These are phyloP conservation scores for Gastrophysa polygoni DNA, from an alignment of 2,888 invertebrate species.

Conservation along the genomic window DNA sequence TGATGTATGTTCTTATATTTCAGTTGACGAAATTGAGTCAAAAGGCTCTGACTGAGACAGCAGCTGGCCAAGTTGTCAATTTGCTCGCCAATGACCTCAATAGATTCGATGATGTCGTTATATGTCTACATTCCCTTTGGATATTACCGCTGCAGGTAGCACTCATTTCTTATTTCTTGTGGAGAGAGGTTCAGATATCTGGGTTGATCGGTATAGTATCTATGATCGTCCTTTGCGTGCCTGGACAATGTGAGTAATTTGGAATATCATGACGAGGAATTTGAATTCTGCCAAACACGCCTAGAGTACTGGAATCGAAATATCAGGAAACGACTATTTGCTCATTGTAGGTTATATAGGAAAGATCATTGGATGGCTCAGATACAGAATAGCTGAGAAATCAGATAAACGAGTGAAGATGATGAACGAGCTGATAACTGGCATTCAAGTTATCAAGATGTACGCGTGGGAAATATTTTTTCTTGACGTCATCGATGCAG, in stretches of 20 bases:
- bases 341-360: conserved; percentile 41
- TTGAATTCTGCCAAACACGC: too few species aligned
- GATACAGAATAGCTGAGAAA: conserved; percentile 57
- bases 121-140: conserved; percentile 78
- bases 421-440: conserved; percentile 76
- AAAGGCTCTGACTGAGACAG: conserved; percentile 77
- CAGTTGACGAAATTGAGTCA: conserved; percentile 68
- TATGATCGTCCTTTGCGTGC: conserved; percentile 60
- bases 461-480: conserved; percentile 79
- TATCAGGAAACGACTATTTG: too few species aligned
- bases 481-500: conserved; percentile 64
- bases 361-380: conserved; percentile 56
- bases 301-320: too few species aligned
- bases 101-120: conserved; percentile 74
- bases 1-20: conserved; percentile 26
- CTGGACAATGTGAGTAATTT: conserved; percentile 57
- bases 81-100: conserved; percentile 84
- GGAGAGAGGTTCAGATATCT: conserved; percentile 61
- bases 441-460: conserved; percentile 79
- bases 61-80: conserved; percentile 83
- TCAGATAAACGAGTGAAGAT: conserved; percentile 71
- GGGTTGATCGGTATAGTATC: conserved; percentile 66
- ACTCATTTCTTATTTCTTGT: conserved; percentile 66
- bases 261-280: too few species aligned
- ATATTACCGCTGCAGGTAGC: conserved; percentile 76